Evolutionary conservation across 2,888 invertebrate species (phyloP), one percentile per base, ranked within the genome.

Genomic region (Trichopoda pennipes): DNA sequence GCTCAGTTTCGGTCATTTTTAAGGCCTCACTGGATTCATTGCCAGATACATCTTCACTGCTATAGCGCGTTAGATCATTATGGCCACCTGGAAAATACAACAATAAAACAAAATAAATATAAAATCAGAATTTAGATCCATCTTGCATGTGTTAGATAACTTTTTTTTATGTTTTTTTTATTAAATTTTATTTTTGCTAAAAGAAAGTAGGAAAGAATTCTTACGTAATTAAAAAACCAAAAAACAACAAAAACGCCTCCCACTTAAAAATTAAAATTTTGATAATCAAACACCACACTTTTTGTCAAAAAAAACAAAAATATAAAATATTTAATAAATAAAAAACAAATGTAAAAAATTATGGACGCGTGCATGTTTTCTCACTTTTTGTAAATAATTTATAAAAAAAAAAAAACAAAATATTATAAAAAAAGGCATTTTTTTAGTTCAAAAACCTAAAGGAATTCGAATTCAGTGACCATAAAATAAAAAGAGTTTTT

Each of bases 11-110:
- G 76, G 91, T 91, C 90, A 91, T 89, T 76, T 89, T 89, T 49
- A 86, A 87, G 69, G 89, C 89, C 84, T 91, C 91, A 85, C 89
- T 90, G 32, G 90, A 91, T 86, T 91, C 91, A 84, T 91, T 91
- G 44, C 91, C 91, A 72, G 91, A 91, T 82, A 90, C 90, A 87
- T 91, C 91, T 85, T 91, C 91, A 86, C 91, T 91, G 85, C 91
- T 91, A 84, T 91, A 91, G 86, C 90, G 90, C 76, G 89, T 90
- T 79, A 90, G 85, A 86, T 90, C 91, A 86, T 88, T 89, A 83
- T 88, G 89, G 51, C 88, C 89, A 84, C 86, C 89, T 89, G 80
- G 1, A 88, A 87, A n/a, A n/a, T n/a, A n/a, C 7, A 42, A 66
- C 35, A 55, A 58, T 1, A 42, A 66, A 38, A 55, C 49, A 38